phyloP scores from a whole-genome alignment of 1,140 invertebrate genomes.

The Streblospio benedicti region DNA sequence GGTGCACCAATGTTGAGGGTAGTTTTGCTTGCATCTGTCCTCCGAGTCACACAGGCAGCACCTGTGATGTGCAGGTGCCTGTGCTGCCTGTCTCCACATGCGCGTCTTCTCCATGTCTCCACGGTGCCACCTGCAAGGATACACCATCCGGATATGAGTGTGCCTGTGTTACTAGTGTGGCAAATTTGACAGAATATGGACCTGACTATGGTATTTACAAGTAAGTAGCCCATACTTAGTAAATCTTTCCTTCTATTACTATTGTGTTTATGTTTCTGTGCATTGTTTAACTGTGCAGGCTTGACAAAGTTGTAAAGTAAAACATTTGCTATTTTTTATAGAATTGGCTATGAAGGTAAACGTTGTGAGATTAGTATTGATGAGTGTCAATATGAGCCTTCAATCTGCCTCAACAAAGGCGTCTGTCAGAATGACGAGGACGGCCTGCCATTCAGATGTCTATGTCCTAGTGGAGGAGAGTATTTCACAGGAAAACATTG shows the following conservation, averaged over 20 bases:
- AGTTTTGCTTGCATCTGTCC: too few species aligned
- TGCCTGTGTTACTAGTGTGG: too few species aligned
- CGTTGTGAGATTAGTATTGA: conserved; percentile 91
- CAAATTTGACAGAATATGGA: too few species aligned
- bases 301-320: too few species aligned
- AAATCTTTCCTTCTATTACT: too few species aligned
- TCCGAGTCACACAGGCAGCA: too few species aligned
- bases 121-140: conserved; percentile 61
- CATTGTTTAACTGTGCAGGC: too few species aligned
- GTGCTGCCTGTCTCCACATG: conserved; percentile 36
- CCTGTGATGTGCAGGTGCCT: too few species aligned
- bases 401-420: conserved; percentile 21
- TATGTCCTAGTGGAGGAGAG: conserved; percentile 2
- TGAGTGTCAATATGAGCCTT: conserved; percentile 65
- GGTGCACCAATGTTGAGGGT: too few species aligned
- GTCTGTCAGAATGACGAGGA: conserved; percentile 13
- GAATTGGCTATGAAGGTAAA: conserved; percentile 88
- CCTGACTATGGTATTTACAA: too few species aligned
- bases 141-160: conserved; percentile 81
- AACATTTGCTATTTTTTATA: not conserved
- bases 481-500: conserved; percentile 38
- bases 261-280: too few species aligned
- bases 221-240: too few species aligned
- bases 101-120: conserved; percentile 62
- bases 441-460: conserved; percentile 48